Base-by-base conservation (phyloP, 1,140 invertebrate genomes). In the Ceratina calcarata region DNA sequence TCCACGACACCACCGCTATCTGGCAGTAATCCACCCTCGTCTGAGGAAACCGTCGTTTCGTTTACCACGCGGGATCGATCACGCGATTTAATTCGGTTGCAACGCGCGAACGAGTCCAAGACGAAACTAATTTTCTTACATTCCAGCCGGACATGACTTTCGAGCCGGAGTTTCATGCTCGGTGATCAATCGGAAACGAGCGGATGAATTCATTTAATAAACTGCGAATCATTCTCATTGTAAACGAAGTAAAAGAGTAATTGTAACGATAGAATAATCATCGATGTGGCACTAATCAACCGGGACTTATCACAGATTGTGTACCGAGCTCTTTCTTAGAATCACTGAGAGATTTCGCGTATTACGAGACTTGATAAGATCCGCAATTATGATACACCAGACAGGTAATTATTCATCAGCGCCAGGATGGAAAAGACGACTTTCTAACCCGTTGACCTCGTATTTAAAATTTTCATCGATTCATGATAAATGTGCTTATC, bases 1-100 rank as follows among this genome's bases (percentile, higher is more conserved):
- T 86, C 85, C 65, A 87, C 70, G 69, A 83, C 81, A 86, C 78
- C 86, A 80, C 88, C 85, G 78, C 71, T 90, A 72, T 88, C 87
- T 86, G 87, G 75, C 85, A 89, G 86, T 86, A 90, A 86, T 70
- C 85, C 88, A 84, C 86, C 88, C 86, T 90, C 88, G 85, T 90
- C 89, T 91, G 82, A 32, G 55, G 71, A 70, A 83, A 22, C 45
- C 16, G 24, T 8, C 53, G 37, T 51, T 60, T 51, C 18, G 20
- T 60, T 74, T 74, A 66, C 15, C 7, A 32, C 16, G 16, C n/a
- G 51, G 32, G 1, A 20, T 20, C 20, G 65, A 55, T 24, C 45
- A 20, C n/a, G 53, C 12, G 55, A 57, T 1, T 16, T n/a, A 53
- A 37, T 15, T 8, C 24, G 78, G 61, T 67, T 74, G 78, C 78